Percentiles rank a stretch among this genome's conserved stretches.
Evolutionary conservation across 2,888 invertebrate species (phyloP).

Genomic region (Leucania comma): DNA sequence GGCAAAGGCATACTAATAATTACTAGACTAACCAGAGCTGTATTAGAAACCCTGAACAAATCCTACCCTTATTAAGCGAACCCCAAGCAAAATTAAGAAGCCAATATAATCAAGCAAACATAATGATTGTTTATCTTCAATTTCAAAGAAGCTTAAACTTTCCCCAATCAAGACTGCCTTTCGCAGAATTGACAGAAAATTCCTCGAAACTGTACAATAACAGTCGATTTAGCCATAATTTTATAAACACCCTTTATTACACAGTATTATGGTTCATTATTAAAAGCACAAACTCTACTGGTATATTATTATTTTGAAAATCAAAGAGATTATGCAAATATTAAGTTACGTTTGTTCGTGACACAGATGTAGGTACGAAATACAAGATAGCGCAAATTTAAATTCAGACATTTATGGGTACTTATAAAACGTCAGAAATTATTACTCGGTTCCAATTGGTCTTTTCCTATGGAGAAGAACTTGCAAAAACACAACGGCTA

Average conservation of each 20-base stretch:
- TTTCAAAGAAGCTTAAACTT: conserved; percentile 25
- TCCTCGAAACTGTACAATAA: conserved; percentile 35
- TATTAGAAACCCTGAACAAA: background rate
- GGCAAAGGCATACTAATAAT: background rate
- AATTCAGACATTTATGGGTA: too few species aligned
- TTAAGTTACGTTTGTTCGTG: conserved; percentile 43
- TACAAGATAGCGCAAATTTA: conserved; percentile 16
- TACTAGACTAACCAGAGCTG: background rate
- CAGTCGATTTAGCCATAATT: conserved; percentile 34
- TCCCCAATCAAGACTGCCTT: background rate
- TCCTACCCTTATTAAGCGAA: background rate
- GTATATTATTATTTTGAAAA: conserved; percentile 79
- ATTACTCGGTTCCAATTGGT: too few species aligned
- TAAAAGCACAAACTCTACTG: conserved; percentile 68
- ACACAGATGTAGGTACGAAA: conserved; percentile 5
- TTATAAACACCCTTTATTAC: conserved; percentile 47
- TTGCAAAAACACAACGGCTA: too few species aligned
- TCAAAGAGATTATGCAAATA: conserved; percentile 79
- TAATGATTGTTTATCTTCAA: conserved; percentile 33
- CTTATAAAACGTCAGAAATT: too few species aligned
- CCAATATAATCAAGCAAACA: conserved; percentile 28
- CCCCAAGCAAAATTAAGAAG: background rate
- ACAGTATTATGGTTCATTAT: conserved; percentile 59
- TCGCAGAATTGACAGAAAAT: conserved; percentile 20
- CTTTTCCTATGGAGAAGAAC: too few species aligned